Evolutionary conservation across 2,113 vertebrate species (phyloP).

Genomic region (Phoxinus phoxinus): DNA sequence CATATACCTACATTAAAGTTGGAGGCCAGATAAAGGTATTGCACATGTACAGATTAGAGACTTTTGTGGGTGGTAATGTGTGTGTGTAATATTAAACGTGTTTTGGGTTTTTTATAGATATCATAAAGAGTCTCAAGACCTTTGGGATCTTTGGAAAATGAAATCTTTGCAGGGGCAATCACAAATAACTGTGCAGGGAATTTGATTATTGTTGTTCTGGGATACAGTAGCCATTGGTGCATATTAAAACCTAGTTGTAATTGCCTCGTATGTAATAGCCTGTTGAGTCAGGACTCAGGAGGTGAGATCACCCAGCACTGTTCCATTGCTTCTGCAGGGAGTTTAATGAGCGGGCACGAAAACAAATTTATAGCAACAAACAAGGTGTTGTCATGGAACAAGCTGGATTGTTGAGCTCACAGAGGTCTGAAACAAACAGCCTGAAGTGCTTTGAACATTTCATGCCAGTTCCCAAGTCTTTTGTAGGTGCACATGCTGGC

Average conservation of each 20-base stretch:
- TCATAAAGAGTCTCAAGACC: not conserved
- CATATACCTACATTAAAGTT: conserved; percentile 87
- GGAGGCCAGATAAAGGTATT: conserved; percentile 90
- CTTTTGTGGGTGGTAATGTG: not conserved
- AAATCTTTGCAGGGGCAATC: not conserved
- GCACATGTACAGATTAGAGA: not conserved
- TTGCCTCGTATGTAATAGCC: conserved; percentile 10
- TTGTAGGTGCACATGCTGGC: conserved; percentile 31
- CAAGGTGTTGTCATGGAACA: conserved; percentile 68
- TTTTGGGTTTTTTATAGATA: not conserved
- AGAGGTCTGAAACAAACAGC: conserved; percentile 32
- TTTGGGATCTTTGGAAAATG: not conserved
- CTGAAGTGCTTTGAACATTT: conserved; percentile 38
- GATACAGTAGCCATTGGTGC: not conserved
- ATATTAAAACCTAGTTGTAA: conserved; percentile 16
- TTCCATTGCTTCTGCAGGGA: conserved; percentile 40
- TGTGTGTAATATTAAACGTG: not conserved
- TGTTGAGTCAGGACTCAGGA: conserved; percentile 30
- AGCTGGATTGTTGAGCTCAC: conserved; percentile 31
- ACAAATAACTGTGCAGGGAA: not conserved
- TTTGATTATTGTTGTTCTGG: not conserved
- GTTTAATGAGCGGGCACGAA: conserved; percentile 63
- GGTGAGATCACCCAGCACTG: conserved; percentile 17
- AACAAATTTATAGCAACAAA: conserved; percentile 66
- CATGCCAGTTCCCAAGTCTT: conserved; percentile 47